phyloP scores from a whole-genome alignment of 1,140 invertebrate species.

The Coenobita brevimanus region DNA sequence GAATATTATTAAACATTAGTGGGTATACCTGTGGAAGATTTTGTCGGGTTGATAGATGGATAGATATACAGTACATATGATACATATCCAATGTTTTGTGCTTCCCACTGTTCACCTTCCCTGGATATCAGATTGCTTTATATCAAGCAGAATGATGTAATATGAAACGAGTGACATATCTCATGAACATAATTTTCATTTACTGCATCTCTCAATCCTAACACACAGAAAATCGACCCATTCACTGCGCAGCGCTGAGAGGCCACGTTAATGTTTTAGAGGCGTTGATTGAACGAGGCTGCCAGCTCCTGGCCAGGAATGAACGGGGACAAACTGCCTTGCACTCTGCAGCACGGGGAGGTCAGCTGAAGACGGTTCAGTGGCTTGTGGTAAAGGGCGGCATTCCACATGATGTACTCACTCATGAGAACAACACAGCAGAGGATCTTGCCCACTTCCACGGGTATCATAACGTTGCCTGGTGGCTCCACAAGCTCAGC shows the following conservation, averaged over 20 bases:
- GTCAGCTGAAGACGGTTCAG: background rate
- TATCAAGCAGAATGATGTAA: too few species aligned
- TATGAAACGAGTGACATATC: too few species aligned
- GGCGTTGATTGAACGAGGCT: background rate
- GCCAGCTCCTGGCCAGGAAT: background rate
- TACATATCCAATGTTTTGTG: too few species aligned
- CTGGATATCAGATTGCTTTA: too few species aligned
- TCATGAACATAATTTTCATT: too few species aligned
- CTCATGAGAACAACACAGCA: background rate
- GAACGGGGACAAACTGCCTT: background rate
- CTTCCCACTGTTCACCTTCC: too few species aligned
- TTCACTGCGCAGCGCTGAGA: constrained; percentile 1
- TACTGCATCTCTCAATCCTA: too few species aligned
- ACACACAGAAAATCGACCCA: background rate
- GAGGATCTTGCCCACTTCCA: constrained; percentile 3
- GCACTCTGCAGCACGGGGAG: background rate
- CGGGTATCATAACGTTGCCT: constrained; percentile 9
- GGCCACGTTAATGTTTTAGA: background rate
- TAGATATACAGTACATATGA: too few species aligned
- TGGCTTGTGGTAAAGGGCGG: constrained; percentile 4
- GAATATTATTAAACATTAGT: too few species aligned
- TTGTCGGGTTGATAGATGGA: too few species aligned
- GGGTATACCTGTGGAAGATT: too few species aligned
- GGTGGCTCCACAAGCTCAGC: constrained; percentile 8
- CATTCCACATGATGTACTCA: background rate